Conservation (phyloP, 2,797 vertebrate species). For the Lemur catta region DNA sequence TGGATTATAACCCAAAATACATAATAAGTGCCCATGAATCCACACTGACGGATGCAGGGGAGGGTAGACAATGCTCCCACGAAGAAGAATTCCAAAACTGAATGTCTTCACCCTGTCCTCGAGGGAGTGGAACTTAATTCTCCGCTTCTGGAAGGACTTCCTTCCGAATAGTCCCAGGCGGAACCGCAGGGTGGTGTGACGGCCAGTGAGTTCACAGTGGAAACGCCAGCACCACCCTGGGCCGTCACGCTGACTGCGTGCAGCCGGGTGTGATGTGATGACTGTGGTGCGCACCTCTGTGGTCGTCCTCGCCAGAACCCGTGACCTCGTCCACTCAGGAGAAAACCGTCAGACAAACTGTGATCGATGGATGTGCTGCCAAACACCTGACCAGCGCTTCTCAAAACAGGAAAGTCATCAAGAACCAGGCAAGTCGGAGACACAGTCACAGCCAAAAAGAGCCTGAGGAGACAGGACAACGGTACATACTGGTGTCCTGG, state of each 20-base stretch:
- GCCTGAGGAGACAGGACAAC: accelerated
- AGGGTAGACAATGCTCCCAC: accelerated
- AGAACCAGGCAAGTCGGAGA: background rate
- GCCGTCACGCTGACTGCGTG: accelerated
- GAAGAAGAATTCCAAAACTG: background rate
- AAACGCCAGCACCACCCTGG: accelerated
- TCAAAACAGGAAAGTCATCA: background rate
- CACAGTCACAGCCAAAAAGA: too few relatives aligned
- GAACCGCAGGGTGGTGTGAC: too few relatives aligned
- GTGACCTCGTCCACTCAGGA: accelerated
- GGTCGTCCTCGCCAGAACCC: background rate
- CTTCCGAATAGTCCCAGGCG: background rate
- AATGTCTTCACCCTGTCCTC: background rate
- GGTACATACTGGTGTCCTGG: accelerated
- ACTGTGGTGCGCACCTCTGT: background rate
- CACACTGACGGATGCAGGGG: accelerated
- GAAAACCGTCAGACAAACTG: too few relatives aligned
- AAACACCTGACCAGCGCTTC: accelerated
- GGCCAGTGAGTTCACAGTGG: too few relatives aligned
- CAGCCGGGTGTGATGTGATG: accelerated
- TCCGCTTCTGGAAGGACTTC: background rate
- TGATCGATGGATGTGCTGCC: accelerated
- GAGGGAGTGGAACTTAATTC: accelerated
- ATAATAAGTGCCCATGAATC: accelerated
- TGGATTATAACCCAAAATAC: accelerated